Base-by-base conservation (phyloP, 2,113 vertebrate species). In the Bolborhynchus lineola region DNA sequence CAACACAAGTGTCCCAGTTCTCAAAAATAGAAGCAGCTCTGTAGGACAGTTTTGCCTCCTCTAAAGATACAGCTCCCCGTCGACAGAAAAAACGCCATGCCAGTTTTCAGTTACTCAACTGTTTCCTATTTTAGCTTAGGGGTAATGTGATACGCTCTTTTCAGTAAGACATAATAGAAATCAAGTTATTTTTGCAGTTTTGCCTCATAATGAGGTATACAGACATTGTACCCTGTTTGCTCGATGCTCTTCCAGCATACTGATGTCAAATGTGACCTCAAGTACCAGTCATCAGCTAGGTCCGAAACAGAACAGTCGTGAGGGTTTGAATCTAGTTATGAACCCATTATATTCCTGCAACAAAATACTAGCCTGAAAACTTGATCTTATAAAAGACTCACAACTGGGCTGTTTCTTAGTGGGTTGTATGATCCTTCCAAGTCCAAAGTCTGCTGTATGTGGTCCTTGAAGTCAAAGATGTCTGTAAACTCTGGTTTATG, bases 191-290 rank as follows among this genome's bases (percentile, higher is more conserved):
- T 94, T 76, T 89, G 74, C 55, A 84, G 72, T 82, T 92, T 59
- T 92, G 88, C 83, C 81, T 95, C 88, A 75, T 91, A 65, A 81
- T 65, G 80, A 90, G 86, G 57, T 49, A 42, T 11, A 64, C 35
- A 88, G n/a, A 79, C 57, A 55, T 16, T 83, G n/a, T 55, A 16
- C 46, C 55, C 75, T 75, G 60, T 70, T 37, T 87, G 86, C 67
- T 76, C 35, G 42, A 2, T 46, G 86, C 64, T 95, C 35, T n/a
- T 92, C 16, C 86, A 85, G 91, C 86, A 84, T 63, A 28, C 0
- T 89, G 91, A 97, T 96, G 96, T 96, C 89, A 91, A 76, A 92
- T 35, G n/a, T 55, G 90, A 96, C 70, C 92, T 95, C 91, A 68
- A 50, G 55, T 3, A 46, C 55, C 91, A 82, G 29, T 84, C 88